Evolutionary conservation across 2,797 vertebrate species (phyloP).

Genomic region (Tamandua tetradactyla): DNA sequence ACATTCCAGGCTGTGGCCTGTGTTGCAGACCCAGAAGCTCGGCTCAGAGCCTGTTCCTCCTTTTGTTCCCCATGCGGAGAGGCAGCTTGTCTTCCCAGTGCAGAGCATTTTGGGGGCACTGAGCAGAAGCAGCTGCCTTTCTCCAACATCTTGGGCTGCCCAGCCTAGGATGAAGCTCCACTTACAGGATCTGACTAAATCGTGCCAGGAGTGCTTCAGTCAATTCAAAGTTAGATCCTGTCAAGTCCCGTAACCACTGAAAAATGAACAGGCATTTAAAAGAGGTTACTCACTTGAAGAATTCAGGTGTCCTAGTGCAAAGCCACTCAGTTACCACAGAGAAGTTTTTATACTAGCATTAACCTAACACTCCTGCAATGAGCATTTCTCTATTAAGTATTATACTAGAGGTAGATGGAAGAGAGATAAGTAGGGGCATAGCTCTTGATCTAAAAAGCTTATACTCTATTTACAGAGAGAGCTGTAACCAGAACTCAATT

Average conservation of each 20-base stretch:
- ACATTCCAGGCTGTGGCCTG: background rate
- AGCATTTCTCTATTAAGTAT: background rate
- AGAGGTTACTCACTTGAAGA: constrained; percentile 67
- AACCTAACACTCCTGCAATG: background rate
- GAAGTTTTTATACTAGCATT: constrained; percentile 20
- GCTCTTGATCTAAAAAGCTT: background rate
- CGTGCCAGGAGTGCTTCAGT: constrained; percentile 51
- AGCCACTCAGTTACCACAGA: constrained; percentile 44
- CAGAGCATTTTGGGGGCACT: background rate
- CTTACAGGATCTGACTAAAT: constrained; percentile 48
- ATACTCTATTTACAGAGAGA: background rate
- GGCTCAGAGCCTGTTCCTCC: background rate
- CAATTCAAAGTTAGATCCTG: constrained; percentile 61
- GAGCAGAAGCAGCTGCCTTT: background rate
- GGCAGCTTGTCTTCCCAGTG: background rate
- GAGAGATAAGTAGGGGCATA: background rate
- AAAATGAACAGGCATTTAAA: constrained; percentile 51
- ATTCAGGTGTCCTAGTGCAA: constrained; percentile 44
- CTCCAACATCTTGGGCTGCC: background rate
- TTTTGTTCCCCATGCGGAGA: background rate
- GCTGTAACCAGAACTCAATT: background rate
- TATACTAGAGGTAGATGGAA: background rate
- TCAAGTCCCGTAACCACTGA: constrained; percentile 59
- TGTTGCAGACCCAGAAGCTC: background rate
- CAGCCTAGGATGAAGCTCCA: background rate